Base-by-base conservation (phyloP, 2,888 invertebrate genomes). In the Baccha elongata region DNA sequence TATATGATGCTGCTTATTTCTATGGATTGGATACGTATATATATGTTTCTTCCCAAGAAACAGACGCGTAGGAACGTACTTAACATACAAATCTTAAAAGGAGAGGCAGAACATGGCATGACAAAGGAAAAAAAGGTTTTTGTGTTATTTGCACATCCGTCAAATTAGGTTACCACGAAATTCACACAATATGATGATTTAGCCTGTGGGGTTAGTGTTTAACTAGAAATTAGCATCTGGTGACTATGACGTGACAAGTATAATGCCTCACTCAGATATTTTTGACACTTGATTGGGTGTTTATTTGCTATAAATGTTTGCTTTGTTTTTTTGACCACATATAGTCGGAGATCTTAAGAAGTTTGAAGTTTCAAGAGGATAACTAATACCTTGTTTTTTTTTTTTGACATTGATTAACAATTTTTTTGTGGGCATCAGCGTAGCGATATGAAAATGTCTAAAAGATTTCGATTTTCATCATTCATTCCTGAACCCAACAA, bases 161-260 rank as follows among this genome's bases (percentile, higher is more conserved):
- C 75, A 62, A 69, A 55, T 69, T 76, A 55, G 69, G 75, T 74
- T 74, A 74, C 68, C 50, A 44, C 15, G 17, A 46, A 75, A 69
- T n/a, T 52, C 62, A 44, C 50, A 65, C 23, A 74, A 15, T 67
- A 46, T 48, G 29, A 6, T 48, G 37, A 1, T 3, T 8, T 32
- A 42, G 40, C 19, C 42, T n/a, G 52, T 3, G 46, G n/a, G n/a
- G 35, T 46, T 17, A 46, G n/a, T 37, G 55, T 23, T 69, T 23
- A 46, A 10, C 35, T 13, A 58, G 58, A 32, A 58, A 23, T 13
- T 13, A 48, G 15, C 46, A 35, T 26, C 46, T 48, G 13, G 15
- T 35, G 35, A 23, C 11, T 72, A 53, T 62, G 62, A 64, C 23
- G 53, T 35, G 17, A 71, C 32, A 15, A 2, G 6, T 23, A n/a